Evolutionary conservation across 2,888 invertebrate genomes (phyloP).

Genomic region (Rhaphigaster nebulosa): DNA sequence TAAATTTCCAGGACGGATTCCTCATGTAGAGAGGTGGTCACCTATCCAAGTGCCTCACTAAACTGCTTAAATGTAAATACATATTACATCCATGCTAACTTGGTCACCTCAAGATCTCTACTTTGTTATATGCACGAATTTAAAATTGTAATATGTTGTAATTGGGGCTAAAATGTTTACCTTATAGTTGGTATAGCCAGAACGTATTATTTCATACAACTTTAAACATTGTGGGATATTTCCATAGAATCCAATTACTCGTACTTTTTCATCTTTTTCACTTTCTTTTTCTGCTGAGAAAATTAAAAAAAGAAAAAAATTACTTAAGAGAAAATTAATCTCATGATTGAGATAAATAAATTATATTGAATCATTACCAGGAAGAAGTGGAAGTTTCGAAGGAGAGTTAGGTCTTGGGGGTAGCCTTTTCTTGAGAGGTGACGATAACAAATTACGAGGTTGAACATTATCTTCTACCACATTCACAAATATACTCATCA

Average conservation of each 20-base stretch:
- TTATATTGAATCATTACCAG: slow-evolving; percentile 50
- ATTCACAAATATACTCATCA: slow-evolving; percentile 63
- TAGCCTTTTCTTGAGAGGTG: slow-evolving; percentile 63
- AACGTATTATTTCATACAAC: slow-evolving; percentile 84
- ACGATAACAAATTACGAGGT: slow-evolving; percentile 59
- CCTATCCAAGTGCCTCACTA: too few relatives aligned
- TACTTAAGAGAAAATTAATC: slow-evolving; percentile 24
- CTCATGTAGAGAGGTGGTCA: too few relatives aligned
- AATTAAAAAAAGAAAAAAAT: background rate
- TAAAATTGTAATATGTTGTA: too few relatives aligned
- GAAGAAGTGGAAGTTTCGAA: slow-evolving; percentile 57
- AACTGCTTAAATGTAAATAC: too few relatives aligned
- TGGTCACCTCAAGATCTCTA: too few relatives aligned
- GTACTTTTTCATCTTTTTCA: slow-evolving; percentile 65
- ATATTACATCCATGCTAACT: too few relatives aligned
- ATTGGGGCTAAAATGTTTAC: slow-evolving; percentile 72
- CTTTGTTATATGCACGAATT: too few relatives aligned
- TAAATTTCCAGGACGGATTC: too few relatives aligned
- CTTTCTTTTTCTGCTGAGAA: slow-evolving; percentile 65
- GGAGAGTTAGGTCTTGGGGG: slow-evolving; percentile 61
- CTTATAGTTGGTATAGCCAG: slow-evolving; percentile 90
- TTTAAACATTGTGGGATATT: slow-evolving; percentile 85
- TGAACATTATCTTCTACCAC: slow-evolving; percentile 63
- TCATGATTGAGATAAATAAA: background rate
- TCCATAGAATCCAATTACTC: slow-evolving; percentile 63